Base-by-base conservation (phyloP, 1,140 invertebrate genomes). In the Microplitis mediator region DNA sequence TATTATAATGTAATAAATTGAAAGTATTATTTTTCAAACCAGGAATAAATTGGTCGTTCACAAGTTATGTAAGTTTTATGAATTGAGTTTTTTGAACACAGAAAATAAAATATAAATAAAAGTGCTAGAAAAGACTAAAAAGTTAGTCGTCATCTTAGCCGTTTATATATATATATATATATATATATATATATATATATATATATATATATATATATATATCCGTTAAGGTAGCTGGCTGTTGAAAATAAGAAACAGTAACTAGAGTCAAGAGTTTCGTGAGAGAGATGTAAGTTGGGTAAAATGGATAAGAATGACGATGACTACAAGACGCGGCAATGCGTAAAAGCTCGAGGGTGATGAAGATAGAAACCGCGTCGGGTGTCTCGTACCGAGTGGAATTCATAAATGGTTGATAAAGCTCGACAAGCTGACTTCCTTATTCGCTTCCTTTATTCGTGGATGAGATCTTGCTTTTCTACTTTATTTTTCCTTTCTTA, bases 341-440 rank as follows among this genome's bases (percentile, higher is more conserved):
- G 68, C 54, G 68, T 70, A 70, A 39, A 61, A 70, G 45, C 69
- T 45, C n/a, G 5, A 11, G 35, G 39, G 39, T n/a, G 31, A 36
- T 32, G 45, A 39, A 62, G 39, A 62, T 32, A 13, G 14, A 32
- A 60, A 16, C 4, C 58, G 11, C 31, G 50, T 32, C 45, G 34
- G 23, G 56, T 31, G 11, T 35, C 34, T 31, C 56, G 45, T 23
- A 66, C 34, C 52, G 39, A 78, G 64, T 66, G 73, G 66, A 73
- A 78, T 78, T 78, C 76, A 74, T 74, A 73, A 81, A 80, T 79
- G 78, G 72, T 78, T 80, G 79, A 79, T 81, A 80, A 80, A 79
- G 60, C 70, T 63, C 39, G 66, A 45, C 34, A 69, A 63, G 66
- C 54, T 76, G n/a, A 16, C 14, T 50, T 73, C 35, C 51, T 39